A percentile compares a stretch with the other conserved stretches of the same genome.
phyloP scores from a whole-genome alignment of 2,113 vertebrate genomes.

The Odocoileus virginianus region DNA sequence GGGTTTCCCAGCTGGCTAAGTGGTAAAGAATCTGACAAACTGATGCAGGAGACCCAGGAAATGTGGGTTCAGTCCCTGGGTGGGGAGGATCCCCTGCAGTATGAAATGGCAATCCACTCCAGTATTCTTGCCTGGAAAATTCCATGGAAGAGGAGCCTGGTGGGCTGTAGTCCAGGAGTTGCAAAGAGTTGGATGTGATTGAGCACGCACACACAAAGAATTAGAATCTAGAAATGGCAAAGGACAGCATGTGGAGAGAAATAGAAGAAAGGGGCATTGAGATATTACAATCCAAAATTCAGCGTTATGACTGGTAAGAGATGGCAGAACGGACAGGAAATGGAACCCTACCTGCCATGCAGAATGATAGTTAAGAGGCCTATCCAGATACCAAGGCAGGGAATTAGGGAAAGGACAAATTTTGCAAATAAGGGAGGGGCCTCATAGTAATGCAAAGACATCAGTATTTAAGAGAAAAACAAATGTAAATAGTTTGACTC shows the following conservation, averaged over 20 bases:
- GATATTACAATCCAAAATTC: background rate
- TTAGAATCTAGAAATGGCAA: background rate
- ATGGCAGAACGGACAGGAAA: background rate
- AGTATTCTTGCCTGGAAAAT: background rate
- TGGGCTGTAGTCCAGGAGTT: background rate
- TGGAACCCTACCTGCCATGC: too few relatives aligned
- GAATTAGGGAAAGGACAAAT: background rate
- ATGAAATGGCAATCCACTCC: background rate
- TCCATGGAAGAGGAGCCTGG: background rate
- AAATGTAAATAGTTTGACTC: background rate
- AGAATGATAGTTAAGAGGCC: background rate
- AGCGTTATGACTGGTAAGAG: background rate
- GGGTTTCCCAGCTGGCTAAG: background rate
- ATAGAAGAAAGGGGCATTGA: background rate
- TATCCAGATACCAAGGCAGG: background rate
- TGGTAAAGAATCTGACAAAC: background rate
- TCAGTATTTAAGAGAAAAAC: background rate
- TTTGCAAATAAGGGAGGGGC: background rate
- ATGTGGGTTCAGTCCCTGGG: fast-evolving
- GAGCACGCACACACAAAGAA: background rate
- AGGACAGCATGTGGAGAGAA: background rate
- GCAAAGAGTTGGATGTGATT: background rate
- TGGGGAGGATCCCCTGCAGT: background rate
- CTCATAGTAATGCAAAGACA: background rate
- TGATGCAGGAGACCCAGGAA: background rate